Base-by-base conservation (phyloP, 2,113 vertebrate species). In the Prionailurus bengalensis region DNA sequence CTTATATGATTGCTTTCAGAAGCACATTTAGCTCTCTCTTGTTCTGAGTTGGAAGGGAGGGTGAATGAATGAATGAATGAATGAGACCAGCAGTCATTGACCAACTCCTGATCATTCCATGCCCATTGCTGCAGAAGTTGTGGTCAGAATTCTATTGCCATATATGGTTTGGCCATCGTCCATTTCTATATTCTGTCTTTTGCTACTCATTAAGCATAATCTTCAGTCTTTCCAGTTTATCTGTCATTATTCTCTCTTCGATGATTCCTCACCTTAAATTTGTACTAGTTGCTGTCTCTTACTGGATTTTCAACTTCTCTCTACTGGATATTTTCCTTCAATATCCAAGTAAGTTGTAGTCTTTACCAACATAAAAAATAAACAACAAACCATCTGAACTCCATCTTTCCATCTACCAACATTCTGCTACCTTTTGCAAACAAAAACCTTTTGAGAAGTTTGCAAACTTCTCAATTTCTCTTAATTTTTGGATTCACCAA, bases 271-370 rank as follows among this genome's bases (percentile, higher is more conserved):
- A 58, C 55, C 39, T 89, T 61, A 48, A 21, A 42, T 78, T 76
- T 89, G 4, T 29, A 25, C 55, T 63, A 48, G 13, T 63, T 89
- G 23, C 25, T 16, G 13, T 61, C 39, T n/a, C 87, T 63, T 63
- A 89, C 36, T 89, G 53, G 15, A 80, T 92, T 86, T 92, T 71
- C 73, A 63, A 63, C 33, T 80, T 87, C 71, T 65, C 42, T n/a
- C 19, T 79, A 68, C 29, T 42, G 14, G 14, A 53, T 78, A 84
- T 78, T 84, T 93, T 51, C 58, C 73, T 66, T 93, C 27, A 86
- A 66, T 42, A 55, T 68, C 65, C 58, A 93, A 17, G 48, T 36
- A 86, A 31, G 58, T 25, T 76, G 17, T 63, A 66, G 61, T 85
- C 71, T 86, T 33, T 78, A 9, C 8, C 82, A 53, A 53, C n/a